Conservation (phyloP, 2,113 vertebrate genomes). For the Acanthochromis polyacanthus region DNA sequence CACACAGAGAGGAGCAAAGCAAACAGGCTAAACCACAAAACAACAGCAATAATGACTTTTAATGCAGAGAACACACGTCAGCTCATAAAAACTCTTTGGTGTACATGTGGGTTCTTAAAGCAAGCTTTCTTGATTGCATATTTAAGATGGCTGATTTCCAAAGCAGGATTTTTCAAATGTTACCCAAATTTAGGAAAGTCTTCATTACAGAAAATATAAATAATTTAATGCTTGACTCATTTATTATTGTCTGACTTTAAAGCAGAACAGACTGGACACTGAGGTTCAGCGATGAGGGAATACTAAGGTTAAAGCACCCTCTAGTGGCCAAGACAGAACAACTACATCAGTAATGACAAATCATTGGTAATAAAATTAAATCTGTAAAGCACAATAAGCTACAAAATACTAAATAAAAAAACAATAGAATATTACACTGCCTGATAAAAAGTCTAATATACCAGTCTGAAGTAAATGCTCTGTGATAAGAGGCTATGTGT, state of each 20-base stretch:
- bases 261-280: not conserved
- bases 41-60: conserved; percentile 18
- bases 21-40: conserved; percentile 34
- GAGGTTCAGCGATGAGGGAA: conserved; percentile 1
- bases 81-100: not conserved
- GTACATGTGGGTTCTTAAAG: not conserved
- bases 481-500: not conserved
- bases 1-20: conserved; percentile 22
- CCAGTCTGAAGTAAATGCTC: not conserved
- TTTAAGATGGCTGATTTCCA: conserved; percentile 1
- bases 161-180: not conserved
- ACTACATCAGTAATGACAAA: not conserved
- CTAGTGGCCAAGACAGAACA: conserved; percentile 61
- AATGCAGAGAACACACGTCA: conserved; percentile 2
- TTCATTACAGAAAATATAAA: not conserved
- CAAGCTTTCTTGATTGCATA: conserved; percentile 2
- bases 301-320: conserved; percentile 59
- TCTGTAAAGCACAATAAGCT: not conserved
- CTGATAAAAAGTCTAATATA: not conserved
- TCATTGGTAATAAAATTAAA: accelerated
- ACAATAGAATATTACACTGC: not conserved
- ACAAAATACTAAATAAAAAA: accelerated
- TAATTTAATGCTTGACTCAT: not conserved
- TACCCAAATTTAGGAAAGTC: not conserved
- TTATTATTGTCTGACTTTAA: not conserved